Evolutionary conservation across 1,140 invertebrate species (phyloP), one percentile per base, ranked within the genome.

Genomic region (Tetramorium alpestre): DNA sequence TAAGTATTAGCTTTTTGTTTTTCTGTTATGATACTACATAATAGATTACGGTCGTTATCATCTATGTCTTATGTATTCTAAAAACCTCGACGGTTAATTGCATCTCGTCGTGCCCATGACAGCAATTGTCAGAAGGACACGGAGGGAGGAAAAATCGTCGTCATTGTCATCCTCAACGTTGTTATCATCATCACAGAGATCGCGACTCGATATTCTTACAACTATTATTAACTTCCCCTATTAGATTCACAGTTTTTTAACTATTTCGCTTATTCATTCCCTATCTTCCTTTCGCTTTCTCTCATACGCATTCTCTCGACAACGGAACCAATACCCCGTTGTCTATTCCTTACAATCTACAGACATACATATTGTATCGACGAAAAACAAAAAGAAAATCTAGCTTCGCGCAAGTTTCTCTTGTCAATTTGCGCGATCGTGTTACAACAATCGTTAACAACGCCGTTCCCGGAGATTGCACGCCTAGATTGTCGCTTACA

Each of bases 21-120:
- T 75, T 60, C 51, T 67, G 64, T 90, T 88, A 85, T 65, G 62
- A 64, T 64, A 65, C 76, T 88, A 72, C 73, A 80, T 85, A 89
- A 84, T 84, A 84, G 87, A 84, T 88, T 90, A 88, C 80, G 81
- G 38, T 8, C 41, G 22, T 69, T 69, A 69, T 69, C 41, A 25
- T 89, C 88, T 89, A 89, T 90, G 33, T 33, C 73, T 77, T 76
- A 84, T 89, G 54, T 90, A 90, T 51, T 62, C 88, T 90, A 88
- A 49, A 82, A 90, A 84, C 73, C 60, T 67, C 49, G 78, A 90
- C 80, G 73, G 69, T 60, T 78, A 76, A 88, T 85, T 90, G 81
- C 81, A 85, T 85, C 51, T 82, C 69, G n/a, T 84, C 81, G 56
- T 78, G 80, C 80, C 69, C 81, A 51, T 49, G 81, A 86, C 88